A percentile compares a stretch with the other conserved stretches of the same genome.
Conservation (phyloP, 2,888 invertebrate genomes). For the Carcina quercana region DNA sequence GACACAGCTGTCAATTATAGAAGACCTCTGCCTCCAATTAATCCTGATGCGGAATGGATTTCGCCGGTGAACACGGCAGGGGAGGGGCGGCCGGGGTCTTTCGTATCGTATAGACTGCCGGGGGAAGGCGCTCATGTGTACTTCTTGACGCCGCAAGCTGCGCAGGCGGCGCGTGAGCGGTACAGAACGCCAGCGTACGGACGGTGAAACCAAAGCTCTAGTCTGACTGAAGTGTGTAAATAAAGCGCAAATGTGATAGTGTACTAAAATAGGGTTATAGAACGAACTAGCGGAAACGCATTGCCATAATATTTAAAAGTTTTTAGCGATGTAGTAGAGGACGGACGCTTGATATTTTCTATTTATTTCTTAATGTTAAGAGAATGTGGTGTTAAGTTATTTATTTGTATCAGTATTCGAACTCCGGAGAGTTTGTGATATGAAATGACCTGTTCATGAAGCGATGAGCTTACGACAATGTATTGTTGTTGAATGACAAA, state of each 20-base stretch:
- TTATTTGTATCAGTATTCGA: slow-evolving; percentile 69
- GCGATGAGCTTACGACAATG: no score
- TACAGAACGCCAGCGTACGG: slow-evolving; percentile 58
- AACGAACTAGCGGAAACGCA: slow-evolving; percentile 64
- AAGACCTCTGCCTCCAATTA: slow-evolving; percentile 68
- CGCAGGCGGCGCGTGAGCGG: slow-evolving; percentile 42
- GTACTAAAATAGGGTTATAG: slow-evolving; percentile 72
- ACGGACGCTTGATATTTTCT: slow-evolving; percentile 41
- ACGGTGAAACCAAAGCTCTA: slow-evolving; percentile 70
- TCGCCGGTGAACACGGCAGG: slow-evolving; percentile 52
- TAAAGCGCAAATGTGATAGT: slow-evolving; percentile 74
- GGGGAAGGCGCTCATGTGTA: slow-evolving; percentile 87
- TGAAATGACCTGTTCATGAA: slow-evolving; percentile 36
- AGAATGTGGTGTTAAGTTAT: slow-evolving; percentile 62
- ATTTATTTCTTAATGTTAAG: slow-evolving; percentile 66
- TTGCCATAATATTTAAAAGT: slow-evolving; percentile 66
- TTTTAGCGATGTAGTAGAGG: slow-evolving; percentile 21
- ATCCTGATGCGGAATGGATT: slow-evolving; percentile 77
- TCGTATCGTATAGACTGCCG: slow-evolving; percentile 82
- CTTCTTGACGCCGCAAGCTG: slow-evolving; percentile 82
- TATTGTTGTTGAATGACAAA: slow-evolving; percentile 3
- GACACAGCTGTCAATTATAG: slow-evolving; percentile 76
- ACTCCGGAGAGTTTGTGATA: slow-evolving; percentile 54
- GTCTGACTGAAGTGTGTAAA: slow-evolving; percentile 64
- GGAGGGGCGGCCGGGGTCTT: slow-evolving; percentile 72